phyloP scores from a whole-genome alignment of 2,888 invertebrate genomes.

The Netelia fuscicornis region DNA sequence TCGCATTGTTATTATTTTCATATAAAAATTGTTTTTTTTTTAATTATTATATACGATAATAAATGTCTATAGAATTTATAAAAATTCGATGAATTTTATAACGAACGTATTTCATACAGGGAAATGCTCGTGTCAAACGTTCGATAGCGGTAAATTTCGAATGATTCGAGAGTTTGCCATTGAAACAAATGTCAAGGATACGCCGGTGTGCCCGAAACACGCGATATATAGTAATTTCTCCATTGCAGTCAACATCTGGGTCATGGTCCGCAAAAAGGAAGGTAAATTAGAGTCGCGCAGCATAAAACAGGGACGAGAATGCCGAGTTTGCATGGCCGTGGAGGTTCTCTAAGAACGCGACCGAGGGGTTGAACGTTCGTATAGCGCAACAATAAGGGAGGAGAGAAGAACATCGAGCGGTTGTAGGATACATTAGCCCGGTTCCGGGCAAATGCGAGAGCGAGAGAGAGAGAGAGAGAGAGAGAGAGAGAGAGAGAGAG shows the following conservation, averaged over 20 bases:
- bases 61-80: too few relatives aligned
- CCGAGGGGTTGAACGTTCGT: constrained; percentile 35
- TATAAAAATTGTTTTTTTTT: too few relatives aligned
- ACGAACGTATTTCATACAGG: too few relatives aligned
- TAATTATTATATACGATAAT: too few relatives aligned
- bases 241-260: background rate
- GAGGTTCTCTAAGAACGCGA: background rate
- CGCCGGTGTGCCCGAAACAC: too few relatives aligned
- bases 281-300: background rate
- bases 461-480: background rate
- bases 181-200: background rate
- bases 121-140: background rate
- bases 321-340: background rate
- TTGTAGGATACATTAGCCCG: background rate
- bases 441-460: background rate
- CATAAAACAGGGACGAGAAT: background rate
- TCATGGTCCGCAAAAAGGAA: constrained; percentile 24
- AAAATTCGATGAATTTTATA: too few relatives aligned
- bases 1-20: too few relatives aligned
- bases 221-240: constrained; percentile 1
- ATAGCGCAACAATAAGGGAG: background rate
- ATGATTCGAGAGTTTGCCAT: too few relatives aligned
- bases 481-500: background rate
- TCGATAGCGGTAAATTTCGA: background rate
- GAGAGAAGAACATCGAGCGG: background rate